phyloP scores from a whole-genome alignment of 1,140 invertebrate species.

The Ruditapes philippinarum region DNA sequence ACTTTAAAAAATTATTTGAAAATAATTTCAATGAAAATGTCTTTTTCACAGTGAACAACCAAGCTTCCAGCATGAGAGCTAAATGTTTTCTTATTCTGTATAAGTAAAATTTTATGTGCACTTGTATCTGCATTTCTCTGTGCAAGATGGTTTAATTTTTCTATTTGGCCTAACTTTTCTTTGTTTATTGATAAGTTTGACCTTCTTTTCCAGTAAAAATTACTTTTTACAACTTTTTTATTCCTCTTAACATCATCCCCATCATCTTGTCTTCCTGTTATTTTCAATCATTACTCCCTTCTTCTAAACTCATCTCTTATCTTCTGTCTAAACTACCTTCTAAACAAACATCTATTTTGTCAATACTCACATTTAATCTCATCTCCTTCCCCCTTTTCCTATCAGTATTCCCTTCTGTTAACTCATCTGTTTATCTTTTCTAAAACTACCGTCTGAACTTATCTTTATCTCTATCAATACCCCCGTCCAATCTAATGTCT shows the following conservation, averaged over 20 bases:
- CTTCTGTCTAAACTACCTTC: not conserved
- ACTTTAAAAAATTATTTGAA: not conserved
- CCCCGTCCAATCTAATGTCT: too few species aligned
- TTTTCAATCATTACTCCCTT: not conserved
- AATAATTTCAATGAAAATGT: slow-evolving; percentile 11
- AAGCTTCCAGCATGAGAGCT: not conserved
- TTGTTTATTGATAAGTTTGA: not conserved
- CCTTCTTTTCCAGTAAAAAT: slow-evolving; percentile 14
- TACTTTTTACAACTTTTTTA: not conserved
- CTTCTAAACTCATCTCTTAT: not conserved
- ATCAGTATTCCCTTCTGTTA: too few species aligned
- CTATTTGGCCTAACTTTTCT: not conserved
- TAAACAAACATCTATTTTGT: not conserved
- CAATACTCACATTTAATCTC: not conserved
- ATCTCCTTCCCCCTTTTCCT: not conserved
- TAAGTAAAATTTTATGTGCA: not conserved
- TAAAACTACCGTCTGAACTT: too few species aligned
- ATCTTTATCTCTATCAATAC: too few species aligned
- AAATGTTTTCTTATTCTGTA: not conserved
- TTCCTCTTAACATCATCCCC: not conserved
- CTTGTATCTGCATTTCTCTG: not conserved
- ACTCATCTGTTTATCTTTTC: too few species aligned
- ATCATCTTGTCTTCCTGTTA: not conserved
- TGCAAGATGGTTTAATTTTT: not conserved
- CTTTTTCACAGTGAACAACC: not conserved